Conservation (phyloP, 1,140 invertebrate species). For the Colletes latitarsis region DNA sequence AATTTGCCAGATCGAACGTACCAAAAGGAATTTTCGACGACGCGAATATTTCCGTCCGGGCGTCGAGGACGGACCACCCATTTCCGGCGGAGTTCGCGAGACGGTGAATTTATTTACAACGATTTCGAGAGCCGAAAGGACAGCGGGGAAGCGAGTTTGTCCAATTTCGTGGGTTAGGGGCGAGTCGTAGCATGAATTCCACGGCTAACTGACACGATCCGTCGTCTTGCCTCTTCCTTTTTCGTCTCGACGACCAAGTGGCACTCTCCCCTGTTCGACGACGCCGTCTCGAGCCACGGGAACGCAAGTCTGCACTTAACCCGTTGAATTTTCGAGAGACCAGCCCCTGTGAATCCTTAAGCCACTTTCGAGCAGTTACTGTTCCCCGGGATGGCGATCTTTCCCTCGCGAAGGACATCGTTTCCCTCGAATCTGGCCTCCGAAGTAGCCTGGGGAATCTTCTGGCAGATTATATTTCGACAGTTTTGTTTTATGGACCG, state of each 20-base stretch:
- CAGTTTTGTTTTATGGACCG: too few relatives aligned
- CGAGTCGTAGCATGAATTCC: constrained; percentile 40
- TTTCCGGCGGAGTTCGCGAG: background rate
- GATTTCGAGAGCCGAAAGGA: background rate
- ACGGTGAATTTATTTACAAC: constrained; percentile 27
- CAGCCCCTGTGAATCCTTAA: background rate
- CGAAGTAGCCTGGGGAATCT: too few relatives aligned
- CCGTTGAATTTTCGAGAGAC: constrained; percentile 21
- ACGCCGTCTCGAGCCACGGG: constrained; percentile 14
- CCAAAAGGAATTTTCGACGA: background rate
- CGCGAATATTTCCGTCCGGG: too few relatives aligned
- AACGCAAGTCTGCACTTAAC: constrained; percentile 41
- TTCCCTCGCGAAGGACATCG: background rate
- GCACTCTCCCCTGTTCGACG: background rate
- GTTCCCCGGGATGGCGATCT: background rate
- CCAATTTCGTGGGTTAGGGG: constrained; percentile 19
- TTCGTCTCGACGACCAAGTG: constrained; percentile 21
- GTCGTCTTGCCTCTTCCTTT: background rate
- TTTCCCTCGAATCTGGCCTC: too few relatives aligned
- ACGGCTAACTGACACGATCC: constrained; percentile 26
- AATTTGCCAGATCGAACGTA: too few relatives aligned
- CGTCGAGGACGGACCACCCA: background rate
- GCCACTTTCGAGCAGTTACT: background rate
- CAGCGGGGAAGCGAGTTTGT: constrained; percentile 13
- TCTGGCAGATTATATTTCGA: too few relatives aligned